Evolutionary conservation across 2,797 vertebrate genomes (phyloP), one percentile per base, ranked within the genome.

Genomic region (Pelodytes ibericus): DNA sequence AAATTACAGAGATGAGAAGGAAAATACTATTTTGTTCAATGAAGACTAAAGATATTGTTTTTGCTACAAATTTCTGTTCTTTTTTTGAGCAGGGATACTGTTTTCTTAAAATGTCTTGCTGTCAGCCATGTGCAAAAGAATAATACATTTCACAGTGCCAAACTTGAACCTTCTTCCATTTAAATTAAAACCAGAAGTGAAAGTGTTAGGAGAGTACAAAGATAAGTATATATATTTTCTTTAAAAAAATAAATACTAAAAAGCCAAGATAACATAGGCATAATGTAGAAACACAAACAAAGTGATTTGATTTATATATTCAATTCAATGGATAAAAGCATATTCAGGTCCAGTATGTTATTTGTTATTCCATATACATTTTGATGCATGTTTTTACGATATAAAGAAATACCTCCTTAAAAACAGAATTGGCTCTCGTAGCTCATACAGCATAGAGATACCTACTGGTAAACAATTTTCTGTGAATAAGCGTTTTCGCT

Each of bases 201-300:
- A 63, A 62, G 66, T 72, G 64, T 79, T 57, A 78, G 64, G 56
- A 61, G 57, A 51, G 30, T 56, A 27, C 58, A 79, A 10, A 69
- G 62, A 79, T 26, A 74, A 79, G 71, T 79, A 79, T 73, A 78
- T 78, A 73, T 69, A n/a, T 79, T 69, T 79, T 69, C 71, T 71
- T 79, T 74, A 79, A 58, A 57, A 74, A 79, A 79, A 79, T 79
- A 79, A 79, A 79, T 60, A 79, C 20, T 53, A 56, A 71, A 25
- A 58, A 79, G 44, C 58, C 67, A 69, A 74, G 70, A 73, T 72
- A 79, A 79, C 63, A 79, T n/a, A n/a, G 41, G 24, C 41, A 61
- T 73, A 78, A 78, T 44, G 31, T 59, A 72, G 70, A 73, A 79
- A 79, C 61, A 73, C 61, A 31, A 67, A 65, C 62, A 41, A 53